These are phyloP conservation scores for Leucophora obtusa DNA, from an alignment of 2,888 invertebrate species.

Conservation along the genomic window DNA sequence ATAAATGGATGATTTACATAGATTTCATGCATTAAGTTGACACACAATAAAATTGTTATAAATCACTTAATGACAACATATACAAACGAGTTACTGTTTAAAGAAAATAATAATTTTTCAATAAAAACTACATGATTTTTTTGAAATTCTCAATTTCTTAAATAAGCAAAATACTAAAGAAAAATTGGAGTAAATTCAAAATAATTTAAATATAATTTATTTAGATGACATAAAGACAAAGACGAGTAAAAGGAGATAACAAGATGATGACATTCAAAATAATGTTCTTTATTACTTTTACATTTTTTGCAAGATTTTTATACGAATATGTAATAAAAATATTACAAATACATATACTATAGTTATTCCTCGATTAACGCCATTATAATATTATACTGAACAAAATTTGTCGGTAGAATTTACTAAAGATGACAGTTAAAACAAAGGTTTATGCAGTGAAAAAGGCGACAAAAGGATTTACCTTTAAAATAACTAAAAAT, in stretches of 20 bases:
- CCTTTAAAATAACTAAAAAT: no score
- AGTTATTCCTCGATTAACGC: not conserved
- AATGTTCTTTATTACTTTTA: not conserved
- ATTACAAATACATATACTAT: not conserved
- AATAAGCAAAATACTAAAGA: constrained; percentile 17
- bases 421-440: no score
- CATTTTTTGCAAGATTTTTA: not conserved
- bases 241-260: not conserved
- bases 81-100: not conserved
- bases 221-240: constrained; percentile 28
- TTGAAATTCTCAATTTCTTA: constrained; percentile 33
- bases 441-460: no score
- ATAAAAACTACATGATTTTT: constrained; percentile 10
- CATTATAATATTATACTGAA: not conserved
- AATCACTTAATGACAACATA: constrained; percentile 28
- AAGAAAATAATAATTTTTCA: not conserved
- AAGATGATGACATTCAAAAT: constrained; percentile 8
- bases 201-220: constrained; percentile 50
- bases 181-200: constrained; percentile 51
- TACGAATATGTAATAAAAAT: not conserved
- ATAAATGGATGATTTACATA: constrained; percentile 25
- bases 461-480: no score
- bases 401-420: no score
- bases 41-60: constrained; percentile 30
- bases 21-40: constrained; percentile 36